phyloP scores from a whole-genome alignment of 2,797 vertebrate genomes.

The Acanthurus lineatus region DNA sequence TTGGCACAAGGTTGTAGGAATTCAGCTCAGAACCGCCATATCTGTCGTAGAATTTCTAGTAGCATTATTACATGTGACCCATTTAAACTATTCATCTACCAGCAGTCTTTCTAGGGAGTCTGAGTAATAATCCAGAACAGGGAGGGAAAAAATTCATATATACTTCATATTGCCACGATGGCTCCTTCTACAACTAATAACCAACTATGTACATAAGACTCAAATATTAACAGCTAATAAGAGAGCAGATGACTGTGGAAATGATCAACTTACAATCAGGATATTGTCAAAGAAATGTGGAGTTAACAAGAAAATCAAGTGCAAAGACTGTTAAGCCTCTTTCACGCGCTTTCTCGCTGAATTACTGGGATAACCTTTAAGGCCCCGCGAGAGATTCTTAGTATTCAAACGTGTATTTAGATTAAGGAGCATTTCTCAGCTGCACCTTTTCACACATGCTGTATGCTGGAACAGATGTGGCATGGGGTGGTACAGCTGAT shows the following conservation, averaged over 20 bases:
- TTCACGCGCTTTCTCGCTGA: not conserved
- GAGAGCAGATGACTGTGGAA: not conserved
- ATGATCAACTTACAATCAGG: not conserved
- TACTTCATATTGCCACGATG: not conserved
- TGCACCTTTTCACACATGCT: too few species aligned
- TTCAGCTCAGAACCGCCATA: constrained; percentile 24
- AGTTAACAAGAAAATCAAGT: not conserved
- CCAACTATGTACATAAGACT: not conserved
- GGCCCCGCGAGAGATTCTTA: not conserved
- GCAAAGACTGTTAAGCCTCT: not conserved
- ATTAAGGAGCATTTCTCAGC: not conserved
- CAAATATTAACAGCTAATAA: not conserved
- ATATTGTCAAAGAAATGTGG: not conserved
- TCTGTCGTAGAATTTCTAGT: constrained; percentile 22
- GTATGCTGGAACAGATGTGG: too few species aligned
- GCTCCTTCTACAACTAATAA: not conserved
- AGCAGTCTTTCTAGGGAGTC: not conserved
- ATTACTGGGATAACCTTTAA: not conserved
- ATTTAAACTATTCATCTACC: not conserved
- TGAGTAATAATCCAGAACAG: not conserved
- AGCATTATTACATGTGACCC: constrained; percentile 1
- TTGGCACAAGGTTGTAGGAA: constrained; percentile 55
- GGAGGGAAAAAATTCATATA: not conserved
- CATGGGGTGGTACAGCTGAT: too few species aligned
- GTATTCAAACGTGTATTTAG: not conserved